Percentiles rank a stretch among this genome's conserved stretches.
phyloP scores from a whole-genome alignment of 1,140 invertebrate genomes.

The Micrasema minimum region DNA sequence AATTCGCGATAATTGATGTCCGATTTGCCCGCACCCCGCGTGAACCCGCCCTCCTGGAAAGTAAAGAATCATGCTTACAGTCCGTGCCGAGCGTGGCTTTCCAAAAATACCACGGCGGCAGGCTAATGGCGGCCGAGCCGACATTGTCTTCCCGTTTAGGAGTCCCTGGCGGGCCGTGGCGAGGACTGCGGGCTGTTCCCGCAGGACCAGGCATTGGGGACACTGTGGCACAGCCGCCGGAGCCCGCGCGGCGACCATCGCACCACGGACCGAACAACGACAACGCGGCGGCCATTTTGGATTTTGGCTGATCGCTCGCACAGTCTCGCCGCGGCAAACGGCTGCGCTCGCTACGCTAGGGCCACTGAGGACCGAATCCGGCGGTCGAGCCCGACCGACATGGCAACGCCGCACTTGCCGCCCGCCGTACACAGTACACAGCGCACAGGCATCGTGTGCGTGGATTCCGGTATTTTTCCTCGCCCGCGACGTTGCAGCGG shows the following conservation, averaged over 20 bases:
- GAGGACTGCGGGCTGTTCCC: slow-evolving; percentile 18
- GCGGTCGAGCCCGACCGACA: slow-evolving; percentile 16
- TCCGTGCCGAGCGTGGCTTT: slow-evolving; percentile 35
- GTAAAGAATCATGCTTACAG: slow-evolving; percentile 41
- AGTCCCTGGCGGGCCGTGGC: slow-evolving; percentile 4
- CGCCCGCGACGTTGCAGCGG: slow-evolving; percentile 35
- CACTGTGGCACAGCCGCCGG: slow-evolving; percentile 29
- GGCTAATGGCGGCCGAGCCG: slow-evolving; percentile 14
- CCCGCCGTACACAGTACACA: no score
- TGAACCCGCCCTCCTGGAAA: slow-evolving; percentile 3
- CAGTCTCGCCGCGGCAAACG: slow-evolving; percentile 29
- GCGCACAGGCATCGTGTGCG: background rate
- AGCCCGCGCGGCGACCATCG: slow-evolving; percentile 25
- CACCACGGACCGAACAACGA: slow-evolving; percentile 34
- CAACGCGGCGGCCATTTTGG: slow-evolving; percentile 34
- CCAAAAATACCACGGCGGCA: slow-evolving; percentile 44
- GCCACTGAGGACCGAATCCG: slow-evolving; percentile 34
- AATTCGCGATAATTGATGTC: background rate
- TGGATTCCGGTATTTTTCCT: slow-evolving; percentile 12
- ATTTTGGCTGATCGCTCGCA: slow-evolving; percentile 7
- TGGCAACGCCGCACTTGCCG: slow-evolving; percentile 37
- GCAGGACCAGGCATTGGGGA: slow-evolving; percentile 30
- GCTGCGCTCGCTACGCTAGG: slow-evolving; percentile 35
- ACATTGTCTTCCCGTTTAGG: slow-evolving; percentile 7
- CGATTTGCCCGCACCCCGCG: slow-evolving; percentile 32